Conservation (phyloP, 2,113 vertebrate species). For the Calonectris borealis region DNA sequence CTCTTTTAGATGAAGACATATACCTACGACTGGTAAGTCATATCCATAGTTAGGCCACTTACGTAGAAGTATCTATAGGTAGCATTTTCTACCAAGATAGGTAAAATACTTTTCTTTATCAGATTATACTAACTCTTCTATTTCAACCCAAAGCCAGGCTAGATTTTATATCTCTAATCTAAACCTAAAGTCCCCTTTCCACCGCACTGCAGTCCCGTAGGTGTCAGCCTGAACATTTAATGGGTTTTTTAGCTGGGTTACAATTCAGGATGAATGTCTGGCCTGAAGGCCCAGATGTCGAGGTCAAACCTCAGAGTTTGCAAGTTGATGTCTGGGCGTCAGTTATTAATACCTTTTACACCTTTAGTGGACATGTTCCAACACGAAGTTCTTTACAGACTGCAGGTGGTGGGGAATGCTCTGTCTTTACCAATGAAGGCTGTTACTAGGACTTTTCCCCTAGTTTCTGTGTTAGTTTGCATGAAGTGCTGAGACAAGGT, state of each 20-base stretch:
- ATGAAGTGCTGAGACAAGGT: background rate
- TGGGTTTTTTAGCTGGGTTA: background rate
- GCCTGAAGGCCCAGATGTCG: background rate
- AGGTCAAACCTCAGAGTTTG: background rate
- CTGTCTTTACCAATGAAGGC: background rate
- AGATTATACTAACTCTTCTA: background rate
- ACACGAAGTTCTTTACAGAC: background rate
- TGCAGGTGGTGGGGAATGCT: background rate
- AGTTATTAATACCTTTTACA: background rate
- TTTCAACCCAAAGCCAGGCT: background rate
- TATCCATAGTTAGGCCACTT: background rate
- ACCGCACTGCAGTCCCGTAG: background rate
- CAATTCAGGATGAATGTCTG: background rate
- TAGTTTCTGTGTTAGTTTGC: background rate
- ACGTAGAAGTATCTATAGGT: background rate
- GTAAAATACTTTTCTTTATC: background rate
- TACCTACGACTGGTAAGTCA: fast-evolving
- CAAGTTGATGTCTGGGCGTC: background rate
- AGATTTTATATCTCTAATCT: background rate
- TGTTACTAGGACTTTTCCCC: background rate
- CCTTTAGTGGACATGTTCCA: background rate
- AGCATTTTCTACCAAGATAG: background rate
- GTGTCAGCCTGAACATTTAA: background rate
- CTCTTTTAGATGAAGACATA: background rate
- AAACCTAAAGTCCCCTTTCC: background rate